Evolutionary conservation across 2,113 vertebrate species (phyloP), one percentile per base, ranked within the genome.

Genomic region (Odocoileus hemionus): DNA sequence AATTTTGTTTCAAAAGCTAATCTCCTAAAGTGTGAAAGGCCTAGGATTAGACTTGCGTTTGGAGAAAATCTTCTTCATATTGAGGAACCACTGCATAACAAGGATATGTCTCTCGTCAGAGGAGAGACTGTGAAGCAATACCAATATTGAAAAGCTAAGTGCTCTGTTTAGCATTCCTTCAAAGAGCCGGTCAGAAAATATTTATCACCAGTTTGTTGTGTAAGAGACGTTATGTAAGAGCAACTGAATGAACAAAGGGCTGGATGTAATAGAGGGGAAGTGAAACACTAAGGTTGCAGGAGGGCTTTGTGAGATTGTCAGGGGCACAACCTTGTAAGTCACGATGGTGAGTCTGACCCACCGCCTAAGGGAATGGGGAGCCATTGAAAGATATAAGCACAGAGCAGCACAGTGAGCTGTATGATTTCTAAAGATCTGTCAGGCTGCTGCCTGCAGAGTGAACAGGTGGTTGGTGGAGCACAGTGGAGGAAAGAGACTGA

Each of bases 21-120:
- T 12, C 19, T 91, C 84, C 47, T 39, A 60, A 58, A 78, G 13
- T 13, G 12, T 12, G 33, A 80, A 55, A 54, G 17, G 36, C 74
- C 7, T 0, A 39, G 30, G 17, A 83, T 43, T 84, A 78, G 23
- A 60, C 64, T 61, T 64, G 52, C 52, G n/a, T 74, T 52, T 47
- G 60, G 39, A 82, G 33, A 76, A 94, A 94, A 25, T 9, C 86
- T 64, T 14, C 60, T 86, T 82, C 0, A 0, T 54, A 17, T n/a
- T 16, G 43, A n/a, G n/a, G 50, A 74, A 74, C n/a, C n/a, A 23
- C 19, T 39, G n/a, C 67, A 74, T 19, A 23, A 23, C n/a, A 74
- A 74, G n/a, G n/a, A 74, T 3, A 7, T 1, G 5, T 13, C 52
- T 39, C 10, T 43, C 5, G 0, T 16, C 2, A 43, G 36, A 33